A percentile compares a stretch with the other conserved stretches of the same genome.
Evolutionary conservation across 2,888 invertebrate species (phyloP).

Genomic region (Heliconius ethilla): DNA sequence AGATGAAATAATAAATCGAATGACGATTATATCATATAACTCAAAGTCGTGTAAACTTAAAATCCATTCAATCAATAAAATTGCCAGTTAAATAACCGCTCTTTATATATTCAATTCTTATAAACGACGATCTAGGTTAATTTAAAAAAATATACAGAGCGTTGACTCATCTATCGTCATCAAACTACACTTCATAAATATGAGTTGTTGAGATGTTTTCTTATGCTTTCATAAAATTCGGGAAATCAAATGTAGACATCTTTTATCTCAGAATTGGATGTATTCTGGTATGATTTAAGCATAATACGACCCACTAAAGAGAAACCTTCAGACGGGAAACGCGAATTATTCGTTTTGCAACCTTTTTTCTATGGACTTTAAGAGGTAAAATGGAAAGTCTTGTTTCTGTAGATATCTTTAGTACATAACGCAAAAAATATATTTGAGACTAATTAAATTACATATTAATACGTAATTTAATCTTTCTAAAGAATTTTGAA

Average conservation of each 20-base stretch:
- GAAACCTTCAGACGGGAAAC: not conserved
- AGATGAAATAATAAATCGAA: slow-evolving; percentile 8
- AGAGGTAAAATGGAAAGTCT: not conserved
- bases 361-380: not conserved
- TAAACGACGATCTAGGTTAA: slow-evolving; percentile 36
- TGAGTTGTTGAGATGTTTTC: not conserved
- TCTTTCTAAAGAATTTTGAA: not conserved
- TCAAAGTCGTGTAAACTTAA: not conserved
- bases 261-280: not conserved
- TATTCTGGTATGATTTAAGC: not conserved
- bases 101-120: slow-evolving; percentile 33
- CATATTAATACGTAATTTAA: not conserved
- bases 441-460: not conserved
- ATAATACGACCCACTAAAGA: not conserved
- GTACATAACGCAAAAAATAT: not conserved
- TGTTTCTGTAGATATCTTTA: not conserved
- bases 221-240: not conserved
- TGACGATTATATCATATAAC: slow-evolving; percentile 18
- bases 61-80: slow-evolving; percentile 5
- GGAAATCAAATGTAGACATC: not conserved
- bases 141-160: slow-evolving; percentile 51
- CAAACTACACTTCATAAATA: slow-evolving; percentile 48
- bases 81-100: slow-evolving; percentile 6
- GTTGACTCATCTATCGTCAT: slow-evolving; percentile 48
- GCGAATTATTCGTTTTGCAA: not conserved